Percentiles rank a stretch among this genome's conserved stretches.
These are phyloP conservation scores for Drosophila kanekoi DNA, from an alignment of 2,888 invertebrate species.

Conservation along the genomic window DNA sequence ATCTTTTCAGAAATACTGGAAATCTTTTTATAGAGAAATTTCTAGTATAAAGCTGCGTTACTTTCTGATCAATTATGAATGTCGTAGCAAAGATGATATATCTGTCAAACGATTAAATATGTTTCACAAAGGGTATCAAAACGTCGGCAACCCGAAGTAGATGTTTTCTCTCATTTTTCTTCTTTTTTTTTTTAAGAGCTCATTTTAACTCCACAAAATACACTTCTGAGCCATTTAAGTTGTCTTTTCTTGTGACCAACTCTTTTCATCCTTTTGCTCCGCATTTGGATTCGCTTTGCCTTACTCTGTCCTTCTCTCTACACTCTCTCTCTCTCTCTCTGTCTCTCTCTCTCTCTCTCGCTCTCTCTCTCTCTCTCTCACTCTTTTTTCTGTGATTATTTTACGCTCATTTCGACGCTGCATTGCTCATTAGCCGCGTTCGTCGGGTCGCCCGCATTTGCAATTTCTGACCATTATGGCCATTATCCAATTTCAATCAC, in stretches of 20 bases:
- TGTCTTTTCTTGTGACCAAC: not conserved
- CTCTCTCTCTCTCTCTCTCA: not conserved
- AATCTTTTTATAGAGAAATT: too few relatives aligned
- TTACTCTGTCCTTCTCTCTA: too few relatives aligned
- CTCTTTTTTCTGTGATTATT: constrained; percentile 5
- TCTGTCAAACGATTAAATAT: not conserved
- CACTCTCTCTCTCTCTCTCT: not conserved
- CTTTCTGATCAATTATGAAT: too few relatives aligned
- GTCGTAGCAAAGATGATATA: too few relatives aligned
- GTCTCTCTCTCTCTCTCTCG: not conserved
- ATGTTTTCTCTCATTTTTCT: not conserved
- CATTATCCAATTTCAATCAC: constrained; percentile 74
- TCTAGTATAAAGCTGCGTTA: too few relatives aligned
- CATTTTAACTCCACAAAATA: not conserved
- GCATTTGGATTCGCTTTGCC: not conserved
- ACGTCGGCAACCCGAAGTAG: not conserved
- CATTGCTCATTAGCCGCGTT: constrained; percentile 27
- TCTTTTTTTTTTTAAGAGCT: not conserved
- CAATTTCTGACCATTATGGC: constrained; percentile 42
- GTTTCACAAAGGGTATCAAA: not conserved
- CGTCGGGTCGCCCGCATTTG: constrained; percentile 17
- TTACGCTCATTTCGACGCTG: constrained; percentile 8
- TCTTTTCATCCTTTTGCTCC: not conserved
- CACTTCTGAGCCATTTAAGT: not conserved
- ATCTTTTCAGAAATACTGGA: too few relatives aligned